phyloP scores from a whole-genome alignment of 2,113 vertebrate species.

The Gambusia affinis region DNA sequence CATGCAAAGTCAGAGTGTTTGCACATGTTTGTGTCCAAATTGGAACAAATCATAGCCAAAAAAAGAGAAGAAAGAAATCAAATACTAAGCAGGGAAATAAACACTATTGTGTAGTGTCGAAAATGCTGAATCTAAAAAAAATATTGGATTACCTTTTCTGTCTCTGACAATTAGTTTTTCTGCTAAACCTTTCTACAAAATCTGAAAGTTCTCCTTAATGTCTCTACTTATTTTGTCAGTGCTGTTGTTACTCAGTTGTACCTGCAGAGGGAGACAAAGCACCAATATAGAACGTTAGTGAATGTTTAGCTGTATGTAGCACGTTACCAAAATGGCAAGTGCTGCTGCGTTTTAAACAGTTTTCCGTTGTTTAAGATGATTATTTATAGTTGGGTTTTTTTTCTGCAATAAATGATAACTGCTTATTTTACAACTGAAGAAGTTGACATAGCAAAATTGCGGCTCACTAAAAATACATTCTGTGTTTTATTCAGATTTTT shows the following conservation, averaged over 20 bases:
- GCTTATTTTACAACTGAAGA: background rate
- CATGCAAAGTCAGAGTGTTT: conserved; percentile 40
- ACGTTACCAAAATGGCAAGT: too few relatives aligned
- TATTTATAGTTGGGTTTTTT: background rate
- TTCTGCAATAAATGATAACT: background rate
- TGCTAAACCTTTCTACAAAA: background rate
- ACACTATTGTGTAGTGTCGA: background rate
- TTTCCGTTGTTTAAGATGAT: background rate
- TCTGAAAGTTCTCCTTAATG: background rate
- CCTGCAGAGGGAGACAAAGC: conserved; percentile 72
- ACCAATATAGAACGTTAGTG: conserved; percentile 16
- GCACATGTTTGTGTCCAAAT: conserved; percentile 55
- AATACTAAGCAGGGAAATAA: background rate
- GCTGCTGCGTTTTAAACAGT: background rate
- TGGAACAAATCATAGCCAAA: conserved; percentile 1
- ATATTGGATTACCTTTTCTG: background rate
- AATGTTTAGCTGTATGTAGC: too few relatives aligned
- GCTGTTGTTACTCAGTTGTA: background rate
- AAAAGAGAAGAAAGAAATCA: background rate
- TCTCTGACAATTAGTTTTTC: background rate
- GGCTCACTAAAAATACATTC: too few relatives aligned
- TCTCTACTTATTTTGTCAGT: background rate
- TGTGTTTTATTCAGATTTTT: too few relatives aligned
- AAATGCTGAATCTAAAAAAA: background rate
- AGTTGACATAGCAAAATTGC: too few relatives aligned